phyloP scores from a whole-genome alignment of 1,140 invertebrate species.

The Halesus radiatus region DNA sequence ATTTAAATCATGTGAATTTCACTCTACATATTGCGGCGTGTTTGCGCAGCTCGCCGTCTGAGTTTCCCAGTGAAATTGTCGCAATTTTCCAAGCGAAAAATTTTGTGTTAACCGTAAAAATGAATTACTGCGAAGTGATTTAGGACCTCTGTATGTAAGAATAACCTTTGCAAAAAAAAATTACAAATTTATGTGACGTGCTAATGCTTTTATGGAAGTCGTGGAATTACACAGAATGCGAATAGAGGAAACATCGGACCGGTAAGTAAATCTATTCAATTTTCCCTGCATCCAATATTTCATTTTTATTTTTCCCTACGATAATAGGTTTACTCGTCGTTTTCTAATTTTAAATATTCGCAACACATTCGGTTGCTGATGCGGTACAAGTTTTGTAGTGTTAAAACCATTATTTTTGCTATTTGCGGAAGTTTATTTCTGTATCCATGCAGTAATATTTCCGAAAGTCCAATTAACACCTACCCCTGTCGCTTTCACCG shows the following conservation, averaged over 20 bases:
- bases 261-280: slow-evolving; percentile 1
- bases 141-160: neutral
- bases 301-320: too few relatives aligned
- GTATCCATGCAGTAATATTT: neutral
- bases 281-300: too few relatives aligned
- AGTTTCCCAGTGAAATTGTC: too few relatives aligned
- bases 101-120: neutral
- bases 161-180: neutral
- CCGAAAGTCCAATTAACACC: slow-evolving; percentile 15
- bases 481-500: neutral
- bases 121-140: neutral
- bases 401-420: slow-evolving; percentile 2
- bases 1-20: neutral
- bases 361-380: too few relatives aligned
- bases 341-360: too few relatives aligned
- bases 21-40: neutral
- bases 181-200: neutral
- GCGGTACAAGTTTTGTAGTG: too few relatives aligned
- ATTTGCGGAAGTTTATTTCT: neutral
- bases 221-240: slow-evolving; percentile 32
- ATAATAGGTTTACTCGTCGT: too few relatives aligned
- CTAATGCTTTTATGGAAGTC: slow-evolving; percentile 16
- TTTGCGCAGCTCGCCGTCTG: too few relatives aligned
- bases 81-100: neutral
- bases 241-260: slow-evolving; percentile 21